Base-by-base conservation (phyloP, 2,797 vertebrate genomes). In the Arctocebus calabarensis region DNA sequence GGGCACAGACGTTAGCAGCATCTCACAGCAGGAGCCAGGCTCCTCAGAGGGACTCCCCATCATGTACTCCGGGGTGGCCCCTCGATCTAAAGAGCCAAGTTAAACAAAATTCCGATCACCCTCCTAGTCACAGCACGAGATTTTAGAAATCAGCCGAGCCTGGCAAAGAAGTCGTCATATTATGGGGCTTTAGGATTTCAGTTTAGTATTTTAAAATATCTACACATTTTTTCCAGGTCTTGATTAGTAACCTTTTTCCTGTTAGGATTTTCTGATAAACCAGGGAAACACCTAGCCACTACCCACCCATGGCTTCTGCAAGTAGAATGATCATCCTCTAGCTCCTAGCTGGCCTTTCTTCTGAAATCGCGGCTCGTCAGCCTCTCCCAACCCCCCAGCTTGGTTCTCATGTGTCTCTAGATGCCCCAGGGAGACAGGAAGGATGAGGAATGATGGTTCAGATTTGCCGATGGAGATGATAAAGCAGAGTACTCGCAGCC, bases 251-350 rank as follows among this genome's bases (percentile, higher is more conserved):
- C 59, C 71, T 93, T 74, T 88, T 61, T 95, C 84, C 85, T 78
- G 61, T 83, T 66, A 48, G 71, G 71, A 61, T 96, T 95, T 96
- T 96, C 88, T 95, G 94, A 82, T 70, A 78, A 82, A 87, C 84
- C 40, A 11, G 48, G 32, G 77, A 83, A 71, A n/a, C 27, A 25
- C 12, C 1, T 32, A 40, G 4, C 70, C n/a, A 2, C 48, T 61
- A 89, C 87, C 66, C 34, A 52, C 68, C 68, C 7, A 3, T 13
- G 77, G 64, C 86, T 93, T 84, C 74, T 64, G 0, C 88, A 48
- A 74, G 79, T 78, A 34, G 77, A 79, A 90, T 48, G 17, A 40
- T 48, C 32, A 43, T 37, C 29, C 27, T 75, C 66, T 4, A 22
- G 79, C 75, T 75, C 70, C 19, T 19, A 8, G 71, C 81, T 83